Evolutionary conservation across 2,113 vertebrate species (phyloP).

Genomic region (Brachyhypopomus gauderio): DNA sequence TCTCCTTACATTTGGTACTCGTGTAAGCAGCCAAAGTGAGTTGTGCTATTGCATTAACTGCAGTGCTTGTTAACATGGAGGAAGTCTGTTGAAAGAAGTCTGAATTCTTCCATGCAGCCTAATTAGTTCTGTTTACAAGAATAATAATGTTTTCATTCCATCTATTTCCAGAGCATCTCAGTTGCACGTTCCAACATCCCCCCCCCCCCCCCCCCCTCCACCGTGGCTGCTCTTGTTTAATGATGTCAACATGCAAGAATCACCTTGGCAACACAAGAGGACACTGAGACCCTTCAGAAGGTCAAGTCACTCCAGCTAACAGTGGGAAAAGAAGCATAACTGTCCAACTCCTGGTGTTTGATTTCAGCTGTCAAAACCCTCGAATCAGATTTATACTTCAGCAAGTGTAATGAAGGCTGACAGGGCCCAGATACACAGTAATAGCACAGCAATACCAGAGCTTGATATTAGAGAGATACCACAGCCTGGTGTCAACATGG

Average conservation of each 20-base stretch:
- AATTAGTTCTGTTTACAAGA: slow-evolving; percentile 33
- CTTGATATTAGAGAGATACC: not conserved
- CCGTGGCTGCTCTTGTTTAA: not conserved
- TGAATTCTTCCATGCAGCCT: not conserved
- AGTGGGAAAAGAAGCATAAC: slow-evolving; percentile 9
- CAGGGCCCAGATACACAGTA: too few species aligned
- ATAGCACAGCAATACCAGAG: slow-evolving; percentile 22
- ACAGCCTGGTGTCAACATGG: not conserved
- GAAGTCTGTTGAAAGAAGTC: not conserved
- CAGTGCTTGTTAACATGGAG: not conserved
- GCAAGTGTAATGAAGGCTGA: slow-evolving; percentile 6
- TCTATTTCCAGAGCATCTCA: slow-evolving; percentile 44
- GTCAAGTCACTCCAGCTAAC: not conserved
- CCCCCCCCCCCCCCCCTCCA: not conserved
- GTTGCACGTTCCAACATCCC: slow-evolving; percentile 36
- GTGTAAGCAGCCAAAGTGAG: not conserved
- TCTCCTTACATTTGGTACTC: too few species aligned
- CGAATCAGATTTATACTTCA: slow-evolving; percentile 31
- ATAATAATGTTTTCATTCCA: slow-evolving; percentile 56
- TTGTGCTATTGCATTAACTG: not conserved
- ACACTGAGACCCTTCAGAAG: not conserved
- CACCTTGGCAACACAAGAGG: not conserved
- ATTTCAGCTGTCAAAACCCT: slow-evolving; percentile 23
- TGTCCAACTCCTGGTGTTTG: slow-evolving; percentile 1
- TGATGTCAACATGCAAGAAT: not conserved